Evolutionary conservation across 2,888 invertebrate species (phyloP), one percentile per base, ranked within the genome.

Genomic region (Polydrusus pterygomalis): DNA sequence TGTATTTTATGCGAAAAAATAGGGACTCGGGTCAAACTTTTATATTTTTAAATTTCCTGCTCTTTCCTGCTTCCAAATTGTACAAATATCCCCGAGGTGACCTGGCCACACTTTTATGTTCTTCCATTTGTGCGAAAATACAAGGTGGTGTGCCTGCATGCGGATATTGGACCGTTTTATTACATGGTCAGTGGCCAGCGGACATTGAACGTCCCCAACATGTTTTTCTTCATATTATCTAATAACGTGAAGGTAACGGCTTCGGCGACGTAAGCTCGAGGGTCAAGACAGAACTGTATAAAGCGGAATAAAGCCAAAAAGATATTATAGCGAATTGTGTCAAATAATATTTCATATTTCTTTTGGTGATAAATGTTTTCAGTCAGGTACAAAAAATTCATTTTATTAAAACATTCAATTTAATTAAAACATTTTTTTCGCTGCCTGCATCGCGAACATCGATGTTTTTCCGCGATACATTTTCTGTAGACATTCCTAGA

Each of bases 131-230:
- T 73, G 77, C 73, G 70, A 74, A 69, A 74, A 62, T 73, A 77
- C 70, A 77, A 77, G 79, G 77, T 75, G 79, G 74, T 81, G 81
- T 81, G 82, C 80, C 80, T 81, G 84, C 80, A 80, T 81, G 84
- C 86, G 87, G 88, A 87, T 88, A 88, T 88, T 88, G 88, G 88
- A 85, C 84, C 85, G 85, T 88, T 88, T 88, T 88, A 88, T 88
- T 87, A 86, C 87, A 84, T 74, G 77, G 82, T 80, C 84, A 86
- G 85, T 85, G 85, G 85, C 82, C 85, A 82, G 81, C 68, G 86
- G 85, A 86, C 87, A 86, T 86, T 86, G 84, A 84, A 83, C 81
- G 80, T 76, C 77, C 77, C 72, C 79, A 74, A 77, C 79, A 78
- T 81, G 79, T 77, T 80, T 80, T 77, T 74, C 77, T 74, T 72